These are phyloP conservation scores for Tiliacea citrago DNA, from an alignment of 2,888 invertebrate species.

Conservation along the genomic window DNA sequence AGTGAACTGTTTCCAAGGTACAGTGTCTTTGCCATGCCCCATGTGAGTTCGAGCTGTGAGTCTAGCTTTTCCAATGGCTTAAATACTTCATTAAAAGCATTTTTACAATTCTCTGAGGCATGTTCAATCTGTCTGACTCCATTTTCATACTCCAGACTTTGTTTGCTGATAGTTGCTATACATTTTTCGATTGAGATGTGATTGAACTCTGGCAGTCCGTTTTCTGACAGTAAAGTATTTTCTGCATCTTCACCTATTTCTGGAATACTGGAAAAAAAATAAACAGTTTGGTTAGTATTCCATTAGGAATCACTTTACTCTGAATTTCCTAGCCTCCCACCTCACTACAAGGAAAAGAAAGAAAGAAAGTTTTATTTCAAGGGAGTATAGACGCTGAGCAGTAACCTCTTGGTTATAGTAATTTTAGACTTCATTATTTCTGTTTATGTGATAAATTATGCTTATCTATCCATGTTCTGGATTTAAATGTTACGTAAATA, in stretches of 20 bases:
- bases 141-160: slow-evolving; percentile 95
- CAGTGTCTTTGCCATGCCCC: slow-evolving; percentile 96
- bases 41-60: slow-evolving; percentile 94
- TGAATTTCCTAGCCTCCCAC: not conserved
- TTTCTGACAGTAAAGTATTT: slow-evolving; percentile 93
- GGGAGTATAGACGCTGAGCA: too few relatives aligned
- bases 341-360: not conserved
- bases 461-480: not conserved
- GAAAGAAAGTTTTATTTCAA: too few relatives aligned
- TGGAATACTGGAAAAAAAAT: slow-evolving; percentile 91
- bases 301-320: not conserved
- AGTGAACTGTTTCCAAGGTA: slow-evolving; percentile 94
- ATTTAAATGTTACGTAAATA: slow-evolving; percentile 45
- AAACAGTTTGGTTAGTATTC: not conserved
- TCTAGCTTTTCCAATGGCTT: slow-evolving; percentile 94
- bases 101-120: slow-evolving; percentile 83
- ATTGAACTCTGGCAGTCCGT: slow-evolving; percentile 95
- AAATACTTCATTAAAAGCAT: slow-evolving; percentile 93
- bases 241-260: slow-evolving; percentile 96
- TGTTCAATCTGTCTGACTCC: slow-evolving; percentile 93
- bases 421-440: not conserved
- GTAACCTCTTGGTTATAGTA: not conserved
- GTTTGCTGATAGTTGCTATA: slow-evolving; percentile 95
- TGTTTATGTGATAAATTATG: not conserved
- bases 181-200: slow-evolving; percentile 96